phyloP scores from a whole-genome alignment of 2,888 invertebrate species.

The Nemotelus nigrinus region DNA sequence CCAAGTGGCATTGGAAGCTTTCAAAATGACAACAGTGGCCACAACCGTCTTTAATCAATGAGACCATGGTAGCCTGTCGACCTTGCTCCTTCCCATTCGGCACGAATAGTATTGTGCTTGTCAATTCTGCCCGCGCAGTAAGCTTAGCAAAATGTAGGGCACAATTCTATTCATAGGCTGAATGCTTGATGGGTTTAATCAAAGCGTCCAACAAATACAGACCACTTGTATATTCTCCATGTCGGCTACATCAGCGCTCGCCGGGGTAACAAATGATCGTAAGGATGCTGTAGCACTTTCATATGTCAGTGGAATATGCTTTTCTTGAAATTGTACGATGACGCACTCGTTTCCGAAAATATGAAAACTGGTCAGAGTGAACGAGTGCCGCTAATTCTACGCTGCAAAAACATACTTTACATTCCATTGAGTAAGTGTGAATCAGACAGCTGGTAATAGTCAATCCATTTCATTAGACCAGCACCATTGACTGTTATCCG shows the following conservation, averaged over 20 bases:
- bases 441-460: background rate
- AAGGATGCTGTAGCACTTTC: constrained; percentile 1
- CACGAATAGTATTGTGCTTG: background rate
- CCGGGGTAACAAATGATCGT: background rate
- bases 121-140: background rate
- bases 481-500: background rate
- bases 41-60: background rate
- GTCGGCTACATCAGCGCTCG: background rate
- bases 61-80: background rate
- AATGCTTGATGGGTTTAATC: constrained; percentile 8
- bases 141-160: background rate
- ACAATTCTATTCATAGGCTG: constrained; percentile 2
- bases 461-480: background rate
- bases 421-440: background rate
- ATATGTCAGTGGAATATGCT: constrained; percentile 10
- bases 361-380: background rate
- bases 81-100: background rate
- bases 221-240: constrained; percentile 8
- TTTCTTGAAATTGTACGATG: background rate
- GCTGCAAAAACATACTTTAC: background rate
- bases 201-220: background rate
- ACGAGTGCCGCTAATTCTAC: background rate
- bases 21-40: background rate
- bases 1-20: background rate
- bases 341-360: background rate